Base-by-base conservation (phyloP, 2,113 vertebrate genomes). In the Acrocephalus kingi region DNA sequence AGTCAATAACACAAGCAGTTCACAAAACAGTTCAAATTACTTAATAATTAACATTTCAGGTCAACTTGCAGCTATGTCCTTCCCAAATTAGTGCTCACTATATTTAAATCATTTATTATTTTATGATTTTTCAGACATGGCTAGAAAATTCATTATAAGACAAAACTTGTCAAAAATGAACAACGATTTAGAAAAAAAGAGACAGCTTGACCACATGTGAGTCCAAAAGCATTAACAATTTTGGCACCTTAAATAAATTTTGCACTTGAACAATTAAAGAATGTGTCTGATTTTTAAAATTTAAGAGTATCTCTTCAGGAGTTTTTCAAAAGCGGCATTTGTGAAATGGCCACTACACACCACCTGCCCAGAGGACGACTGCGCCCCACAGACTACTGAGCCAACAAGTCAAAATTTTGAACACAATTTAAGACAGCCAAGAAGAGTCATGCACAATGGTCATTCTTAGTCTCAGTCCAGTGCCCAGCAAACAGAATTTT, bases 341-440 rank as follows among this genome's bases (percentile, higher is more conserved):
- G 7, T 8, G 8, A 15, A 1, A 59, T 0, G 0, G 39, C 41
- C 52, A 37, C 8, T 9, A 67, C 6, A 3, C 0, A 0, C 14
- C 14, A 2, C 61, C 83, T 28, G 21, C 17, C 48, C n/a, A 37
- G 10, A 52, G 28, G 21, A 81, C 0, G 0, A 51, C 51, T 9
- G 18, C 0, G 2, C 39, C 73, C 18, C 30, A 75, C 31, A 41
- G 31, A 37, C 37, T 30, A 31, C 23, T 12, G 22, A 71, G 55
- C n/a, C 49, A 18, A 35, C 41, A 48, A 56, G 17, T 7, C 89
- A 93, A 45, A 51, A 10, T 25, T 58, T 6, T 6, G 1, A 84
- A 61, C 15, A 25, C 55, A n/a, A 27, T 18, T 27, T 20, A 61
- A 48, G 55, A 46, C 58, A 69, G 81, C 31, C 56, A 75, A 81